Base-by-base conservation (phyloP, 2,113 vertebrate genomes). In the Myotis davidii region DNA sequence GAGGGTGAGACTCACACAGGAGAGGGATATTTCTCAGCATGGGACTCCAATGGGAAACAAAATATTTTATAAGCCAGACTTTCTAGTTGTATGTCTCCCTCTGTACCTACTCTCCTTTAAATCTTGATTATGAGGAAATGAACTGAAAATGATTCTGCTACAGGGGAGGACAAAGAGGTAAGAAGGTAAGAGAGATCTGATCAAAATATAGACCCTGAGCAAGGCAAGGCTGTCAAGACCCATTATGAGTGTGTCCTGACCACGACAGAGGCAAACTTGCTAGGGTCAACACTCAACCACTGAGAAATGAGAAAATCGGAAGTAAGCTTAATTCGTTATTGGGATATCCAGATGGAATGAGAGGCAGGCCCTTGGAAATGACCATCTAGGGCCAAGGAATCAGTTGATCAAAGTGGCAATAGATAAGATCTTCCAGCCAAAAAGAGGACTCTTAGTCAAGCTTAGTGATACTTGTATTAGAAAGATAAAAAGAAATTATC, bases 41-140 rank as follows among this genome's bases (percentile, higher is more conserved):
- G 42, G 48, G 18, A 91, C 25, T 64, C 42, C 17, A 88, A 5
- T 70, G 25, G 17, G 52, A 92, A 91, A 82, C 29, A 64, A 37
- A 81, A 2, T 50, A 14, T 65, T 88, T 70, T 27, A 85, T 82
- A 91, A 78, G 65, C 61, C 34, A 95, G 61, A 52, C 5, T 90
- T 84, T 84, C 52, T 87, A 90, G 25, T 90, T 84, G 13, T 94
- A 65, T 72, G 61, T 78, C 69, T 91, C 61, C 25, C 8, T 88
- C 45, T 42, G 12, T n/a, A 32, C 25, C 10, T 52, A n/a, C 45
- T 56, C 91, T 86, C 67, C 54, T 88, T 93, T 91, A 67, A 61
- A 73, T 67, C 10, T 64, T 73, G 27, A 86, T 34, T 90, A 37
- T 88, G 61, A 61, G 59, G 16, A 85, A 82, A 88, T 85, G 29